Conservation (phyloP, 2,113 vertebrate genomes). For the Okapia johnstoni region DNA sequence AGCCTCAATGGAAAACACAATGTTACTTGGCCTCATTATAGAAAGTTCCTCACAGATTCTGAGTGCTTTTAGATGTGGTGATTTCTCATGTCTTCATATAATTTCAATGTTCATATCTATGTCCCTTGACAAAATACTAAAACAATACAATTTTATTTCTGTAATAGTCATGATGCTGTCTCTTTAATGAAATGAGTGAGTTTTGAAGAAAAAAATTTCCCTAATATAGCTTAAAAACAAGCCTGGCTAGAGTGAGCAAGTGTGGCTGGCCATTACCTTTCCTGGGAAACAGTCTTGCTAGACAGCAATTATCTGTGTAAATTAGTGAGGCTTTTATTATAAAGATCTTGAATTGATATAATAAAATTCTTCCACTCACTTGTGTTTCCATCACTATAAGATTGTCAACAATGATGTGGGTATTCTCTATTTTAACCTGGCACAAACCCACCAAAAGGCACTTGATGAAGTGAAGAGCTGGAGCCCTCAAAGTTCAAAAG, state of each 20-base stretch:
- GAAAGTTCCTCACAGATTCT: background rate
- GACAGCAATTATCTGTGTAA: background rate
- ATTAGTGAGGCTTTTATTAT: background rate
- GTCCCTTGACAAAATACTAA: background rate
- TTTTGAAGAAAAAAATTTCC: background rate
- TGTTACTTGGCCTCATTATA: background rate
- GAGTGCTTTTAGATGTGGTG: background rate
- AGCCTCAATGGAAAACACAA: background rate
- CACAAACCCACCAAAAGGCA: background rate
- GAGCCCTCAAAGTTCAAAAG: background rate
- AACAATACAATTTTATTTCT: background rate
- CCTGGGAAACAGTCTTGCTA: background rate
- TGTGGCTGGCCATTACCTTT: accelerated
- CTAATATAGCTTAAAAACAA: background rate
- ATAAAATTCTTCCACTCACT: background rate
- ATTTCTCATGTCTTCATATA: background rate
- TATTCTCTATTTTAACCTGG: background rate
- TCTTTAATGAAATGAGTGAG: background rate
- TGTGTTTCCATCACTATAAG: background rate
- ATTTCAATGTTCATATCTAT: background rate
- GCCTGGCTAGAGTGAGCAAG: background rate
- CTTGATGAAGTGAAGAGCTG: background rate
- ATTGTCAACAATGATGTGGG: background rate
- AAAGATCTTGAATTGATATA: background rate
- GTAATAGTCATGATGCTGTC: background rate